Base-by-base conservation (phyloP, 92 coral and sea anemone species). In the Micromussa lordhowensis region DNA sequence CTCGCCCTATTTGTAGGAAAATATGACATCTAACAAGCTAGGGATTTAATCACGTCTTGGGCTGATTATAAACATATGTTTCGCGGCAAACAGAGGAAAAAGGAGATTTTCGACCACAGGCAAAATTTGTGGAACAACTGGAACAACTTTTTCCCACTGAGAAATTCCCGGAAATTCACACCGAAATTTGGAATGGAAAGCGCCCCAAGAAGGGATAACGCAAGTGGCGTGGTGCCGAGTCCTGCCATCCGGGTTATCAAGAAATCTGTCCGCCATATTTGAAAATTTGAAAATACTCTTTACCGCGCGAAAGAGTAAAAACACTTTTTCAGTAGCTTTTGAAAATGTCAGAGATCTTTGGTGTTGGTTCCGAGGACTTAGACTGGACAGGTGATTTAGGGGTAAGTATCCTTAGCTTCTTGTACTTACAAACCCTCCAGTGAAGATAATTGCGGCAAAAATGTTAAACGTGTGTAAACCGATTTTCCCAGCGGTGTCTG, bases 341-440 rank as follows among this genome's bases (percentile, higher is more conserved):
- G 40, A 77, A 36, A 54, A 90, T 90, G 92, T 90, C 92, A 18
- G 92, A 69, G 35, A 17, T 69, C 10, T 86, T 90, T 31, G 92
- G 36, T 53, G 49, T 71, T 21, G 90, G 57, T 54, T 86, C 87
- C 21, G 90, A 90, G 15, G 90, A 57, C 1, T 61, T 63, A 58
- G 85, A 73, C 40, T 84, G 75, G 79, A 75, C 26, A 7, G 48
- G 75, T 49, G 86, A 90, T 72, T 78, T 90, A 58, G 92, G 92
- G 78, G 92, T 85, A 79, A 85, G 90, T 79, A 18, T 10, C 17
- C 21, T 58, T 22, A 21, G 19, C 16, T 14, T 58, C 11, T 55
- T 48, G 21, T 73, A 84, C 87, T 84, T 84, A 19, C 87, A 54
- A 40, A 73, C 71, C 12, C n/a, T 44, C 14, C 58, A 84, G 87